These are phyloP conservation scores for Drosophila subobscura DNA, from an alignment of 1,140 invertebrate species.

Conservation along the genomic window DNA sequence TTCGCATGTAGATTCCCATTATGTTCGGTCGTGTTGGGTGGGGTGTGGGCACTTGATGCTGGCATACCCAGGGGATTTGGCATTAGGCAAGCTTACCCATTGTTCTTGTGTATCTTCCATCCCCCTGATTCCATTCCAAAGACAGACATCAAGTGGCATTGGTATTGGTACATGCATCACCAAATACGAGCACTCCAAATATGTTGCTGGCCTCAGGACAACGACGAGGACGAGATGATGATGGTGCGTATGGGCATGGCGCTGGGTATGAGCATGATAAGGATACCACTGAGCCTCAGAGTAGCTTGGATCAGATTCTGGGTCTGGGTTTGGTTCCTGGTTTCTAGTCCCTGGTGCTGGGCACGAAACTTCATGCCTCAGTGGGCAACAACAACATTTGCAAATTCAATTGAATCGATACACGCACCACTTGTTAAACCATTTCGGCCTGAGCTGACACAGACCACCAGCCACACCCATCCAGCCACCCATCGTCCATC, in stretches of 20 bases:
- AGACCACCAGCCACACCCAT: constrained; percentile 10
- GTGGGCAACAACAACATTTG: constrained; percentile 78
- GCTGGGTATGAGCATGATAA: constrained; percentile 37
- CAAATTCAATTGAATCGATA: constrained; percentile 82
- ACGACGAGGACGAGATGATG: neutral
- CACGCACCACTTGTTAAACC: constrained; percentile 80
- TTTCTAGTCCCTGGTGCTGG: constrained; percentile 23
- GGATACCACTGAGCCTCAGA: constrained; percentile 27
- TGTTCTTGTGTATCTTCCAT: neutral
- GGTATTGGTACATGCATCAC: constrained; percentile 37
- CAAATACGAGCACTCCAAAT: constrained; percentile 73
- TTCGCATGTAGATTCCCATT: neutral
- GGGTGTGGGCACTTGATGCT: no score
- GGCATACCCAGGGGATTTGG: no score
- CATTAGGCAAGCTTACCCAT: no score
- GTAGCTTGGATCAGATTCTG: constrained; percentile 1
- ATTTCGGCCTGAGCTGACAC: constrained; percentile 71
- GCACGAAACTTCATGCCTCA: constrained; percentile 60
- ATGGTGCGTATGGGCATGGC: neutral
- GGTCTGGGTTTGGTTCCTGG: neutral
- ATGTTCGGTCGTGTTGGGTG: no score
- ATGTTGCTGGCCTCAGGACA: constrained; percentile 14
- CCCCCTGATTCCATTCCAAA: constrained; percentile 33
- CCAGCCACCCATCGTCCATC: constrained; percentile 4
- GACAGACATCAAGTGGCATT: constrained; percentile 71